Evolutionary conservation across 2,797 vertebrate genomes (phyloP), one percentile per base, ranked within the genome.

Genomic region (Poliocrania exsul): DNA sequence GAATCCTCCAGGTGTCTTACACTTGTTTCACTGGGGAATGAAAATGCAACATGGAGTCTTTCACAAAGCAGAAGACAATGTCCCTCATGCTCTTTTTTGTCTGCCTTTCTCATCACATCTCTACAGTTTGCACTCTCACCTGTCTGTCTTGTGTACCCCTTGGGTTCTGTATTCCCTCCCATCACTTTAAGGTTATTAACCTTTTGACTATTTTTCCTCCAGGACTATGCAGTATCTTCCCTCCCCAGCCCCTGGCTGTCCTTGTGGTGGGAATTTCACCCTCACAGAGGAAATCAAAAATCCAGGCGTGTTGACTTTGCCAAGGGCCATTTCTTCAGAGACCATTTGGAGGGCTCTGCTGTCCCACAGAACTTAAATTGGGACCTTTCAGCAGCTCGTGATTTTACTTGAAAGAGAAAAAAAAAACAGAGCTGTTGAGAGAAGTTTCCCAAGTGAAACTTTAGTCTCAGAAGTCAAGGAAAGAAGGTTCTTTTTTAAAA

Each of bases 371-470:
- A 80, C 37, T 92, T 94, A 96, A 94, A 86, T 44, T 75, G 64
- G 51, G 67, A 94, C 67, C 78, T 96, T 96, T 94, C 88, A 95
- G 58, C 92, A 96, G 81, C 70, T 92, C 9, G 0, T 95, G 90
- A 93, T 90, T 94, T 92, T 82, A 88, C 81, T 84, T 92, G 61
- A 92, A 93, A 92, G 65, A 67, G 31, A 47, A 25, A 35, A 47
- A 54, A 51, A 53, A 29, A 1, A 0, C 47, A 74, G 65, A 72
- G 31, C 8, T 73, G n/a, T 65, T 38, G 47, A 87, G 81, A 94
- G 72, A 95, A 96, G 71, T 95, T 95, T 96, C 94, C 91, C 92
- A 91, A 96, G 89, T 83, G 91, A 96, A 96, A 89, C 42, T 85
- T 46, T 21, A 50, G 40, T 80, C 33, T 85, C 64, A 23, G 61